Conservation (phyloP, 2,113 vertebrate genomes). For the Sisor rabdophorus region DNA sequence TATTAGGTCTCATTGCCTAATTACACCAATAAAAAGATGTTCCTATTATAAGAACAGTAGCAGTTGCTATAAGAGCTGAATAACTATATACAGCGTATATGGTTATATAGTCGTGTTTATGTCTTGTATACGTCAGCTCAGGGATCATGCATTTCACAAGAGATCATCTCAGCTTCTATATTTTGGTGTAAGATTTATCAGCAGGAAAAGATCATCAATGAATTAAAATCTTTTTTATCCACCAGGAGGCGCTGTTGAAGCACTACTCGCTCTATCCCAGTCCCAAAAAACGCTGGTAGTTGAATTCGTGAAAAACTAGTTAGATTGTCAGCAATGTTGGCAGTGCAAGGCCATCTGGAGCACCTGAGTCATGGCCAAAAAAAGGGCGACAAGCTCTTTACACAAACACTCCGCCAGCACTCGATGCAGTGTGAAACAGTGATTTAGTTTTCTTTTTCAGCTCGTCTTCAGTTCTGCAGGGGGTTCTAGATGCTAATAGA, state of each 20-base stretch:
- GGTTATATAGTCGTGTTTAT: background rate
- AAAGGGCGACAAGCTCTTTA: background rate
- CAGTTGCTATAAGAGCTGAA: background rate
- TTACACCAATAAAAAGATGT: background rate
- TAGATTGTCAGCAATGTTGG: too few species aligned
- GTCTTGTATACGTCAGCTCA: background rate
- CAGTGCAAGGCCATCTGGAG: constrained; percentile 27
- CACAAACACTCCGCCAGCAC: background rate
- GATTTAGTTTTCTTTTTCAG: constrained; percentile 5
- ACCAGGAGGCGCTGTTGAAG: constrained; percentile 32
- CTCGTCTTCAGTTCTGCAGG: background rate
- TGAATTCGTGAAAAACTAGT: background rate
- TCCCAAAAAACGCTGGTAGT: too few species aligned
- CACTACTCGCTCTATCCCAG: background rate
- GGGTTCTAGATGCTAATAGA: background rate
- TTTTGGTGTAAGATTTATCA: background rate
- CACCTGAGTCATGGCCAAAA: constrained; percentile 13
- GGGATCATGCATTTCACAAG: background rate
- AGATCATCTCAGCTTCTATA: background rate
- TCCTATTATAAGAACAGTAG: background rate
- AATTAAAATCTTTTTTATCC: background rate
- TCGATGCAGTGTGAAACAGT: constrained; percentile 16
- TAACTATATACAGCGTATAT: background rate
- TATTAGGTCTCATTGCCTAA: background rate
- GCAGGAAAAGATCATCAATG: background rate